These are phyloP conservation scores for Botia almorhae DNA, from an alignment of 2,797 vertebrate genomes.

Conservation along the genomic window DNA sequence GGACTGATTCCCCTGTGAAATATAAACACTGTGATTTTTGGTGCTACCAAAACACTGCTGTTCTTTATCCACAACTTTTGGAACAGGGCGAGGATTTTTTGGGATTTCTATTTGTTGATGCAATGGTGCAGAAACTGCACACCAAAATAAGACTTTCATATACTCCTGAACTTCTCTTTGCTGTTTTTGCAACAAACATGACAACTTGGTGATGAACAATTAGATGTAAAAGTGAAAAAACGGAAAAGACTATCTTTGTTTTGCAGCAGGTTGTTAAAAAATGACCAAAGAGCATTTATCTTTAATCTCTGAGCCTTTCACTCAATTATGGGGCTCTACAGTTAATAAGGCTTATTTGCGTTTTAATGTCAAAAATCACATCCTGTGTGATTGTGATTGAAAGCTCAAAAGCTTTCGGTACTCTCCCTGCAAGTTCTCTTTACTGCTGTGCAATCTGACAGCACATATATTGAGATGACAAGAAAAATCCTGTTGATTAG, in stretches of 20 bases:
- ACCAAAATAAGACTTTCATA: too few relatives aligned
- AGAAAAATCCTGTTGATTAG: too few relatives aligned
- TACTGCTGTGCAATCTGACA: neutral
- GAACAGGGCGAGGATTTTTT: neutral
- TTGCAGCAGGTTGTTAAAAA: neutral
- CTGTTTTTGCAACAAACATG: neutral
- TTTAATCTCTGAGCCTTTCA: conserved; percentile 21
- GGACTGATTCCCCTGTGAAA: too few relatives aligned
- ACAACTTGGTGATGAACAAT: neutral
- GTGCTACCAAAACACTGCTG: neutral
- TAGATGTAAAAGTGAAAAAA: neutral
- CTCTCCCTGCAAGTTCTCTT: neutral
- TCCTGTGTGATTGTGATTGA: neutral
- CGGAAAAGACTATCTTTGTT: neutral
- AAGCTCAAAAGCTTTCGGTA: neutral
- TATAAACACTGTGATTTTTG: neutral
- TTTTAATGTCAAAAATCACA: neutral
- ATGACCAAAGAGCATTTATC: conserved; percentile 26
- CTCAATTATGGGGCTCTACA: neutral
- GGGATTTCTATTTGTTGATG: neutral
- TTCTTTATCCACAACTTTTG: too few relatives aligned
- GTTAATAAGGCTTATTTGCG: conserved; percentile 23
- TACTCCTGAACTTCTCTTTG: neutral
- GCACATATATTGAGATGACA: too few relatives aligned
- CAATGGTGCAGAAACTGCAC: neutral